A percentile compares a stretch with the other conserved stretches of the same genome.
Conservation (phyloP, 2,113 vertebrate species). For the Aegotheles bennettii region DNA sequence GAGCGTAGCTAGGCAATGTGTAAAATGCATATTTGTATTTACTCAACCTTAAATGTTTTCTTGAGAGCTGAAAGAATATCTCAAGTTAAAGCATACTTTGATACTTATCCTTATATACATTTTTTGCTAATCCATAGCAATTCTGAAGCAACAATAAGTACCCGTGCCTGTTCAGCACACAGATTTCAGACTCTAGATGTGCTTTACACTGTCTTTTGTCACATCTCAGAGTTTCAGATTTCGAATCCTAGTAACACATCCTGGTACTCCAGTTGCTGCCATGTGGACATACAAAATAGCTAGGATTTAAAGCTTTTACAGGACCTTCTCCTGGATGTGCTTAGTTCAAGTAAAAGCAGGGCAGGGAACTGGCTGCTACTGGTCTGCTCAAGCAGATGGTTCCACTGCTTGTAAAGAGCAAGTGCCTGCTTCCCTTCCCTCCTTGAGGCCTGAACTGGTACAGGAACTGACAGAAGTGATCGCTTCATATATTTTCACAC, state of each 20-base stretch:
- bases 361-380: background rate
- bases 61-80: background rate
- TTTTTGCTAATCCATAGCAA: background rate
- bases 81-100: background rate
- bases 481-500: background rate
- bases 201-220: background rate
- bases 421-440: background rate
- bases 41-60: background rate
- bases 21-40: conserved; percentile 30
- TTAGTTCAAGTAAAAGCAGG: background rate
- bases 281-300: background rate
- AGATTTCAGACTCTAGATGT: conserved; percentile 24
- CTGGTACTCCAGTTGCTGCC: background rate
- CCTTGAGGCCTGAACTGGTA: background rate
- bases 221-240: background rate
- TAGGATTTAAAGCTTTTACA: background rate
- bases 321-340: background rate
- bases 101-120: conserved; percentile 7
- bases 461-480: background rate
- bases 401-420: background rate
- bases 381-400: background rate
- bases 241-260: background rate
- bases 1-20: background rate
- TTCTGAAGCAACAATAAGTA: background rate
- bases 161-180: background rate